Evolutionary conservation across 1,140 invertebrate species (phyloP).

Genomic region (Drosophila persimilis): DNA sequence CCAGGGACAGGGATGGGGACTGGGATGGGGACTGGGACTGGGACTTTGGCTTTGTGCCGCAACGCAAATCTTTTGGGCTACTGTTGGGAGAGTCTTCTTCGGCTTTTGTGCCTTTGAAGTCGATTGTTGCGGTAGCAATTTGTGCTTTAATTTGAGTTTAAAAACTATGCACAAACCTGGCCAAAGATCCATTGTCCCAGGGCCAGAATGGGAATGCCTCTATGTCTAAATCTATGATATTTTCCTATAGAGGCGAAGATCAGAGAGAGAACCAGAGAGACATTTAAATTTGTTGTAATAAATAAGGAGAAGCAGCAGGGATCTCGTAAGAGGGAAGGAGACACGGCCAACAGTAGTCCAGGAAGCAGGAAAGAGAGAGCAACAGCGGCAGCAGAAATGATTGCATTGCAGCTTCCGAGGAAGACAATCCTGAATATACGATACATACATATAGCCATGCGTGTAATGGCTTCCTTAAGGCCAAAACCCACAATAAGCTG

Average conservation of each 20-base stretch:
- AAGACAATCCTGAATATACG: constrained; percentile 15
- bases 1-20: constrained; percentile 12
- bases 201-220: constrained; percentile 17
- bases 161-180: constrained; percentile 71
- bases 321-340: constrained; percentile 22
- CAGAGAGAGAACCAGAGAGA: constrained; percentile 46
- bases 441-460: constrained; percentile 30
- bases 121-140: constrained; percentile 74
- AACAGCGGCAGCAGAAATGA: constrained; percentile 56
- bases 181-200: constrained; percentile 37
- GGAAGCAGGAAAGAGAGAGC: constrained; percentile 7
- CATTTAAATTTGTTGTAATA: constrained; percentile 81
- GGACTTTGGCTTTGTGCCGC: constrained; percentile 67
- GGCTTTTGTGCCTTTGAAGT: constrained; percentile 69
- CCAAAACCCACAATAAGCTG: constrained; percentile 26
- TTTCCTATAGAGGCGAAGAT: neutral
- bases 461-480: constrained; percentile 82
- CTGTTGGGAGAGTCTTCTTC: constrained; percentile 25
- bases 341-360: constrained; percentile 10
- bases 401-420: constrained; percentile 58
- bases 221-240: constrained; percentile 17
- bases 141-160: constrained; percentile 81
- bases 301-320: constrained; percentile 40
- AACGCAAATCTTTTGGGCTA: constrained; percentile 78
- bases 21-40: constrained; percentile 21